A percentile compares a stretch with the other conserved stretches of the same genome.
These are phyloP conservation scores for Clepsis dumicolana DNA, from an alignment of 2,888 invertebrate species.

Conservation along the genomic window DNA sequence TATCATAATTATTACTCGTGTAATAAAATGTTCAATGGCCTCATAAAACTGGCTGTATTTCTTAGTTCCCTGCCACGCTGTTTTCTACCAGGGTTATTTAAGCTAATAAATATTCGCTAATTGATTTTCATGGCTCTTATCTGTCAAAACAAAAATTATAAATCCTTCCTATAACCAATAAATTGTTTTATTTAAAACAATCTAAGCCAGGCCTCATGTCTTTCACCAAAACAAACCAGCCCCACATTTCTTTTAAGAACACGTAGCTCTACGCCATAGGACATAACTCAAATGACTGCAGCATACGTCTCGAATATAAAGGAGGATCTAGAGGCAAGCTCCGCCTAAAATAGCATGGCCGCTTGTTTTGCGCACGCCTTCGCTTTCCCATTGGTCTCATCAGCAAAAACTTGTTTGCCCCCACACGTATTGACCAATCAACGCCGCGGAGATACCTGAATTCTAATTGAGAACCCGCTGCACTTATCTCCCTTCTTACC, in stretches of 20 bases:
- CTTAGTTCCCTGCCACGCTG: neutral
- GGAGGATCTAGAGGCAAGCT: conserved; percentile 75
- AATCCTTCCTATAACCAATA: conserved; percentile 20
- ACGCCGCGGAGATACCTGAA: conserved; percentile 65
- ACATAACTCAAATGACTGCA: conserved; percentile 82
- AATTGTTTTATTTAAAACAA: conserved; percentile 33
- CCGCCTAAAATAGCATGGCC: conserved; percentile 84
- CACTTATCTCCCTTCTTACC: conserved; percentile 68
- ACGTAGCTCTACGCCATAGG: conserved; percentile 77
- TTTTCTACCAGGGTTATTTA: conserved; percentile 14
- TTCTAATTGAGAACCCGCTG: conserved; percentile 69
- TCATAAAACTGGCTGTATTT: conserved; percentile 54
- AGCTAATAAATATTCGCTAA: conserved; percentile 11
- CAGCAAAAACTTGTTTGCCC: conserved; percentile 66
- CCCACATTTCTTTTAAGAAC: conserved; percentile 50
- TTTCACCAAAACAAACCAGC: conserved; percentile 39
- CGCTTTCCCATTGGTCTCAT: conserved; percentile 71
- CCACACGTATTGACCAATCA: conserved; percentile 76
- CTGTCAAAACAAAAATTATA: conserved; percentile 28
- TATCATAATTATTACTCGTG: conserved; percentile 6
- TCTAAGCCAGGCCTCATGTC: conserved; percentile 35
- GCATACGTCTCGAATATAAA: conserved; percentile 83
- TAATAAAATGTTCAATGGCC: conserved; percentile 46
- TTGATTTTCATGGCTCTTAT: conserved; percentile 12
- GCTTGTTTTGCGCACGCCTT: conserved; percentile 66